These are phyloP conservation scores for Narcine bancroftii DNA, from an alignment of 2,113 vertebrate species.

Conservation along the genomic window DNA sequence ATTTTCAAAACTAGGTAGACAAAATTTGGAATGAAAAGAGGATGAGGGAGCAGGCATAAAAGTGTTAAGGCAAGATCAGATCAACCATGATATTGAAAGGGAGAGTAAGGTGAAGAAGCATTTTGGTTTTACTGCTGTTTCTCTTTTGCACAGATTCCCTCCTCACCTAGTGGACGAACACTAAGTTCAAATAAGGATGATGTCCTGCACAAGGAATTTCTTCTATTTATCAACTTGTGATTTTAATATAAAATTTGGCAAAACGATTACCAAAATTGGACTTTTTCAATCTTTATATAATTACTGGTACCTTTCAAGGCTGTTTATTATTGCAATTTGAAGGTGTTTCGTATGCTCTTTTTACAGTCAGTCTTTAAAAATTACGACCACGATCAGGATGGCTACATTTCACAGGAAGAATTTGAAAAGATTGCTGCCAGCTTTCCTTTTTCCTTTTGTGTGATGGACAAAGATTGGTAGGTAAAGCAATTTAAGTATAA, in stretches of 20 bases:
- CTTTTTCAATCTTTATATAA: neutral
- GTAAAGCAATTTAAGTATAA: slow-evolving; percentile 43
- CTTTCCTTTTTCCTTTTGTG: slow-evolving; percentile 92
- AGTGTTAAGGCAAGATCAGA: too few relatives aligned
- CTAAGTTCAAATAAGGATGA: too few relatives aligned
- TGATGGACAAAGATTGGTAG: slow-evolving; percentile 93
- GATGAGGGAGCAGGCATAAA: too few relatives aligned
- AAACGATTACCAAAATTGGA: neutral
- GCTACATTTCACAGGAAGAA: slow-evolving; percentile 88
- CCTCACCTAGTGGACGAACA: too few relatives aligned
- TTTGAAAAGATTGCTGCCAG: slow-evolving; percentile 94
- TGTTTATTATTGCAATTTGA: neutral
- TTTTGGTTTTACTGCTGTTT: too few relatives aligned
- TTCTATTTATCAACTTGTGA: too few relatives aligned
- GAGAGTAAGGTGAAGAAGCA: too few relatives aligned
- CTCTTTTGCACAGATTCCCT: too few relatives aligned
- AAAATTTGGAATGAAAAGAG: too few relatives aligned
- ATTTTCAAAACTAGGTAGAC: too few relatives aligned
- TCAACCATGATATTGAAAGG: too few relatives aligned
- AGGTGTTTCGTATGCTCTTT: slow-evolving; percentile 41
- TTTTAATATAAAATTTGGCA: neutral
- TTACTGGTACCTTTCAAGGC: neutral
- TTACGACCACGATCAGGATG: slow-evolving; percentile 88
- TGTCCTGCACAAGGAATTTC: too few relatives aligned
- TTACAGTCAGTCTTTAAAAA: slow-evolving; percentile 91